Percentiles rank a stretch among this genome's conserved stretches.
phyloP scores from a whole-genome alignment of 92 coral and sea anemone species.

The Pocillopora meandrina region DNA sequence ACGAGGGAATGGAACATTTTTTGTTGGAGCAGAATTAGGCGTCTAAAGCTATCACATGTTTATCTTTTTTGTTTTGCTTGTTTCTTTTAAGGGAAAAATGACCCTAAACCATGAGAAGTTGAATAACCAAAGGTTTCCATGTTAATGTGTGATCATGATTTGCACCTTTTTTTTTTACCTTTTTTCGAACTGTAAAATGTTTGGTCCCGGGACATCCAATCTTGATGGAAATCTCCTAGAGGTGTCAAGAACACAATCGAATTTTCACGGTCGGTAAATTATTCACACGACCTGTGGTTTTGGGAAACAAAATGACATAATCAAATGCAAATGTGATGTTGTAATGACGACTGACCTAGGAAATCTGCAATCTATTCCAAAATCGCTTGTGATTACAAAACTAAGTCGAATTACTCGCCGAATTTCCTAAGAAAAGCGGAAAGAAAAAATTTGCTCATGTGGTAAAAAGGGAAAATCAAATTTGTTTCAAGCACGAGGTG shows the following conservation, averaged over 20 bases:
- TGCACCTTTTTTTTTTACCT: neutral
- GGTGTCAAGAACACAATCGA: conserved; percentile 42
- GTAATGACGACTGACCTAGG: conserved; percentile 88
- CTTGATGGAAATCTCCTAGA: conserved; percentile 1
- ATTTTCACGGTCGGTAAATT: conserved; percentile 54
- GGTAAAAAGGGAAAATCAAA: conserved; percentile 26
- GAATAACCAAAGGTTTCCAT: neutral
- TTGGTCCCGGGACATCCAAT: conserved; percentile 33
- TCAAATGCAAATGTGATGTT: conserved; percentile 94
- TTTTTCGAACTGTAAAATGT: neutral
- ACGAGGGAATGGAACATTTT: neutral
- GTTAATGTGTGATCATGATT: neutral
- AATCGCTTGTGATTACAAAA: conserved; percentile 54
- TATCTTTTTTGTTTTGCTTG: neutral
- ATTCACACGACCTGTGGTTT: conserved; percentile 84
- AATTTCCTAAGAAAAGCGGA: conserved; percentile 61
- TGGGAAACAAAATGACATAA: conserved; percentile 83
- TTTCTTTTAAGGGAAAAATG: neutral
- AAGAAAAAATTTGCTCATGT: conserved; percentile 44
- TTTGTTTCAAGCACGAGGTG: conserved; percentile 43
- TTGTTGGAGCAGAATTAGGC: neutral
- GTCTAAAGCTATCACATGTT: neutral
- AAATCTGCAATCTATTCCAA: conserved; percentile 67
- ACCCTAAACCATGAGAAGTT: neutral
- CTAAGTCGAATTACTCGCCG: conserved; percentile 70